Evolutionary conservation across 2,888 invertebrate species (phyloP), one percentile per base, ranked within the genome.

Genomic region (Zaprionus obscuricornis): DNA sequence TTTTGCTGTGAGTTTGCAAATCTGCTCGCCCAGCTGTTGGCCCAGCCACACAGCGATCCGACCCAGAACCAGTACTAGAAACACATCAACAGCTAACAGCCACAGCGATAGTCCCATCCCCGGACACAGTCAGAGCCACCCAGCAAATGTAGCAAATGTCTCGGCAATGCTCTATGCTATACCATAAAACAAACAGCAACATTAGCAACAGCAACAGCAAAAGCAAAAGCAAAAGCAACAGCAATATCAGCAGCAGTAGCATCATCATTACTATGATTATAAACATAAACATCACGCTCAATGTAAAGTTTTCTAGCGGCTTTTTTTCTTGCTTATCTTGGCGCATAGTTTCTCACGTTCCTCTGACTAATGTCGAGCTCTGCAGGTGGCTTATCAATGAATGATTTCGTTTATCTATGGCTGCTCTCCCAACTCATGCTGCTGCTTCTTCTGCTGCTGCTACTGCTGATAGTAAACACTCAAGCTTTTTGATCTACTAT

Each of bases 21-120:
- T 75, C 66, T 72, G 42, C 34, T 43, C 62, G 79, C 73, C 73
- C 77, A 83, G 79, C 73, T 82, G 77, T 81, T 74, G 42, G 50
- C 71, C 52, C 46, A 34, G 33, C 63, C 37, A 24, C 39, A 16
- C 33, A 6, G 26, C 3, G 20, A 1, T 51, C 2, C 39, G 42
- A 18, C 49, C 40, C 34, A 42, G 50, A 66, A 24, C 42, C n/a
- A n/a, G n/a, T n/a, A n/a, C n/a, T n/a, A n/a, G n/a, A n/a, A n/a
- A n/a, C n/a, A n/a, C n/a, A n/a, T n/a, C n/a, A n/a, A n/a, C n/a
- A n/a, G n/a, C n/a, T n/a, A n/a, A n/a, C n/a, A n/a, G n/a, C n/a
- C n/a, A n/a, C n/a, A n/a, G n/a, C n/a, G n/a, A n/a, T n/a, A n/a
- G n/a, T n/a, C n/a, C n/a, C n/a, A n/a, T n/a, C n/a, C n/a, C n/a